Evolutionary conservation across 2,797 vertebrate species (phyloP).

Genomic region (Coregonus suidteri): DNA sequence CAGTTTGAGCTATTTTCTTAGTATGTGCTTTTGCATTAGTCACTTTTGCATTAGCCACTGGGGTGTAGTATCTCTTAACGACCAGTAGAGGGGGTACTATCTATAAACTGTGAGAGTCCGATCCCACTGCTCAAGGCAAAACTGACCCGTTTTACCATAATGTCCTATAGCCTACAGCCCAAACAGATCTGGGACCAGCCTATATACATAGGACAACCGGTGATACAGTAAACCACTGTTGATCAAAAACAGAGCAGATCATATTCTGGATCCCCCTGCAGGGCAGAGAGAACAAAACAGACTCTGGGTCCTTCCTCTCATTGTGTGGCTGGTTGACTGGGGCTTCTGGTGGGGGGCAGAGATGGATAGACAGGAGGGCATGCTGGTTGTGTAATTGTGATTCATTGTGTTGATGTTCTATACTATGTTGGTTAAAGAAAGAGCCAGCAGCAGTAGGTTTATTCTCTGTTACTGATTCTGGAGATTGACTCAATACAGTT

Average conservation of each 20-base stretch:
- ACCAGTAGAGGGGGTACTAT: constrained; percentile 47
- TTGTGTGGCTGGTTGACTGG: constrained; percentile 45
- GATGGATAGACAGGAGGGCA: not conserved
- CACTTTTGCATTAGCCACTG: too few relatives aligned
- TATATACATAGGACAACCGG: constrained; percentile 39
- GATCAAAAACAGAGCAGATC: constrained; percentile 16
- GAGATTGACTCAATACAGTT: not conserved
- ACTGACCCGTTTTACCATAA: not conserved
- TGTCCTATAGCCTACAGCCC: not conserved
- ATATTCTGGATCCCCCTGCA: constrained; percentile 57
- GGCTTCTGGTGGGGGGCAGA: constrained; percentile 22
- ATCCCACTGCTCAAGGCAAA: not conserved
- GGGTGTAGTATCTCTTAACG: constrained; percentile 24
- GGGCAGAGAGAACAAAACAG: constrained; percentile 58
- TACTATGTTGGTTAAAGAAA: not conserved
- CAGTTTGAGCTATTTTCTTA: not conserved
- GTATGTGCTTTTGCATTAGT: too few relatives aligned
- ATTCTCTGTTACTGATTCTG: not conserved
- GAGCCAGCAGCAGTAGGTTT: not conserved
- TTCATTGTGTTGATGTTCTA: not conserved
- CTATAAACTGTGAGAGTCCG: not conserved
- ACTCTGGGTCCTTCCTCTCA: constrained; percentile 69
- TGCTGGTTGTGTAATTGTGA: not conserved
- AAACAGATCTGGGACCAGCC: not conserved
- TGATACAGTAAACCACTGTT: not conserved